Evolutionary conservation across 2,797 vertebrate genomes (phyloP).

Genomic region (Mus spretus): DNA sequence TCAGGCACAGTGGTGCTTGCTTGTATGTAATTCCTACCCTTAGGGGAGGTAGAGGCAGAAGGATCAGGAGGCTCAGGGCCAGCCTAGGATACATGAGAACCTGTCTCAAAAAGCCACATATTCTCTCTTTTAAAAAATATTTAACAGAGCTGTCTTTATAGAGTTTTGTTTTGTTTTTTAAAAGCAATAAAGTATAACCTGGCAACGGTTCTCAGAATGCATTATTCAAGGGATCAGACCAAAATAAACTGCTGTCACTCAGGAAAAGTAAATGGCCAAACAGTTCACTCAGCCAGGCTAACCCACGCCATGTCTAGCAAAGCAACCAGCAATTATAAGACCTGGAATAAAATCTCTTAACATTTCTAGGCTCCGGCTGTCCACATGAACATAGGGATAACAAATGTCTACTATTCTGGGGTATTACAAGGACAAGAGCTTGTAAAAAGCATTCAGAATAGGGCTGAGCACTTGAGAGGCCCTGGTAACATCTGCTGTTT

Average conservation of each 20-base stretch:
- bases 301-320: neutral
- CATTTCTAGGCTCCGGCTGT: conserved; percentile 22
- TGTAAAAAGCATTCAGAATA: conserved; percentile 46
- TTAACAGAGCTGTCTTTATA: neutral
- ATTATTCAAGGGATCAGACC: conserved; percentile 12
- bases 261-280: conserved; percentile 63
- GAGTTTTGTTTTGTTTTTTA: conserved; percentile 22
- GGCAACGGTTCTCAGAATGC: conserved; percentile 58
- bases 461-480: neutral
- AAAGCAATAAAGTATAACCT: conserved; percentile 58
- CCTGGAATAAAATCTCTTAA: conserved; percentile 29
- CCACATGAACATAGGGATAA: conserved; percentile 26
- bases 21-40: neutral
- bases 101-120: neutral
- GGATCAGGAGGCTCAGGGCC: neutral
- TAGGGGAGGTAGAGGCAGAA: neutral
- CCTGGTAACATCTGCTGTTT: neutral
- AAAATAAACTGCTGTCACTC: conserved; percentile 28
- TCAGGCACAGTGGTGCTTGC: neutral
- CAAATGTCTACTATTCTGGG: neutral
- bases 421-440: neutral
- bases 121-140: neutral
- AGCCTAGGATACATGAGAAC: neutral
- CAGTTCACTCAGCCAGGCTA: conserved; percentile 1
- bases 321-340: conserved; percentile 57